A percentile compares a stretch with the other conserved stretches of the same genome.
Conservation (phyloP, 2,888 invertebrate genomes). For the Calliphora vomitoria region DNA sequence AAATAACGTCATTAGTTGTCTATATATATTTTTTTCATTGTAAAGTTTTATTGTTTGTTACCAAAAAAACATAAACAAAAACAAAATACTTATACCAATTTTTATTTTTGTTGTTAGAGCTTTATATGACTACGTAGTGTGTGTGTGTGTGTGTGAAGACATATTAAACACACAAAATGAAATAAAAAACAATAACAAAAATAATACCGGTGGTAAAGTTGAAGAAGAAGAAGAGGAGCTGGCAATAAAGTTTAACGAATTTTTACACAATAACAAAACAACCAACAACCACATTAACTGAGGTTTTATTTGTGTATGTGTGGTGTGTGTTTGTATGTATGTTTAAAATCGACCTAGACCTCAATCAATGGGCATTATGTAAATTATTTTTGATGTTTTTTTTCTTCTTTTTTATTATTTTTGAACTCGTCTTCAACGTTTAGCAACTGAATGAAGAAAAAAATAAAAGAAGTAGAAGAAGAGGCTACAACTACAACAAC, state of each 20-base stretch:
- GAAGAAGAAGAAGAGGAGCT: conserved; percentile 14
- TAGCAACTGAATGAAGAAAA: conserved; percentile 23
- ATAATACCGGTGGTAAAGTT: conserved; percentile 23
- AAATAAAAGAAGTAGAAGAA: neutral
- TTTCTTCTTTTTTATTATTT: conserved; percentile 39
- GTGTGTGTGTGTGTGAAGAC: conserved; percentile 43
- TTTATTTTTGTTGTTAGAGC: conserved; percentile 19
- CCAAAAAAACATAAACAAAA: conserved; percentile 34
- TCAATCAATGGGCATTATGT: conserved; percentile 80
- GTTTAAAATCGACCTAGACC: conserved; percentile 82
- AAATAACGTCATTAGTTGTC: conserved; percentile 63
- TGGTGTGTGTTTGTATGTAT: conserved; percentile 22
- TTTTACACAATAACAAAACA: conserved; percentile 64
- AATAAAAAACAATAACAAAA: conserved; percentile 32
- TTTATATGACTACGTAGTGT: conserved; percentile 15
- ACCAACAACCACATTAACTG: neutral
- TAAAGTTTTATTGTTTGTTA: conserved; percentile 49
- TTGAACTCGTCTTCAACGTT: conserved; percentile 34
- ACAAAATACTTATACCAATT: no score
- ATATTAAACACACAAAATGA: conserved; percentile 33
- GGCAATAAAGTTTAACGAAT: conserved; percentile 61
- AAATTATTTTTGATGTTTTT: conserved; percentile 71
- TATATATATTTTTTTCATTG: conserved; percentile 41
- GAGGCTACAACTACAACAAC: neutral
- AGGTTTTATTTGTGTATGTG: neutral